Evolutionary conservation across 2,888 invertebrate species (phyloP).

Genomic region (Drosophila merina): DNA sequence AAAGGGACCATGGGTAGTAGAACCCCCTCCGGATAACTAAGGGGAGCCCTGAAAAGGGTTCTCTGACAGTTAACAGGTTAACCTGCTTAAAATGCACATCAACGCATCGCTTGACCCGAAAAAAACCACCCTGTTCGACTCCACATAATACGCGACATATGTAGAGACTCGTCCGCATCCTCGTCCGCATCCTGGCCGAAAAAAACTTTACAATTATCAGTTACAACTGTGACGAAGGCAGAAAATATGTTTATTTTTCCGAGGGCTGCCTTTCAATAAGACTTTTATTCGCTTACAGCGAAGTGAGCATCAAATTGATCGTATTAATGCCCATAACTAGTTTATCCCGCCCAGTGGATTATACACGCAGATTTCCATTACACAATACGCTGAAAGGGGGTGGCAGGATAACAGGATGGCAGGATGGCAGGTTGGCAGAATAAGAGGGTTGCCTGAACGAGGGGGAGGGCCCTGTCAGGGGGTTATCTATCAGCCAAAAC

Average conservation of each 20-base stretch:
- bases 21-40: conserved; percentile 4
- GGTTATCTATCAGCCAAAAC: conserved; percentile 36
- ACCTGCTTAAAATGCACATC: conserved; percentile 78
- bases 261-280: conserved; percentile 72
- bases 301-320: conserved; percentile 84
- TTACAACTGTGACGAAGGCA: conserved; percentile 63
- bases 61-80: conserved; percentile 60
- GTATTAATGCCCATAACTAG: conserved; percentile 84
- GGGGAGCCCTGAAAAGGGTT: background rate
- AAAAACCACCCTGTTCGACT: conserved; percentile 32
- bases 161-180: conserved; percentile 28
- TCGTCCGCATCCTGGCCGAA: conserved; percentile 41
- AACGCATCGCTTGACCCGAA: conserved; percentile 72
- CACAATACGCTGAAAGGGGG: conserved; percentile 25
- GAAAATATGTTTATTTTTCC: conserved; percentile 34
- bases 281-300: conserved; percentile 81
- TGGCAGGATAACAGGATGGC: conserved; percentile 13
- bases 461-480: background rate
- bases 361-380: conserved; percentile 82
- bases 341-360: conserved; percentile 84
- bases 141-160: conserved; percentile 54
- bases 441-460: background rate
- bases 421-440: background rate
- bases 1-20: conserved; percentile 1
- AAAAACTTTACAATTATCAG: conserved; percentile 71